Evolutionary conservation across 2,113 vertebrate species (phyloP).

Genomic region (Hiodon alosoides): DNA sequence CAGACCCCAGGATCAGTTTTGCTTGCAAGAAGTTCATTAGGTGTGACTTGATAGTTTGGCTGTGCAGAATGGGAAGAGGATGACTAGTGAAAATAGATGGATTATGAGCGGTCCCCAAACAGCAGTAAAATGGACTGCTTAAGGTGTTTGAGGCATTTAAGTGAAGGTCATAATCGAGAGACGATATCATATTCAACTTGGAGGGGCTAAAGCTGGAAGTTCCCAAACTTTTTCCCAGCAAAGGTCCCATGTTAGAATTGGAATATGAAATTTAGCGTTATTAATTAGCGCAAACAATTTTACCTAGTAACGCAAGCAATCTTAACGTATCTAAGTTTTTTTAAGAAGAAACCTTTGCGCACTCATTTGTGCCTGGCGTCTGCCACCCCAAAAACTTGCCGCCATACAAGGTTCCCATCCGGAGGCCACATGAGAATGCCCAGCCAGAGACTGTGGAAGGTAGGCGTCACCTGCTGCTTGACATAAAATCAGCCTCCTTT

Average conservation of each 20-base stretch:
- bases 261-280: conserved; percentile 58
- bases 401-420: conserved; percentile 23
- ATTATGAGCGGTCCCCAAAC: conserved; percentile 52
- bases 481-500: neutral
- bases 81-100: conserved; percentile 52
- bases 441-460: neutral
- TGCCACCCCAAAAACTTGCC: conserved; percentile 40
- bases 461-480: neutral
- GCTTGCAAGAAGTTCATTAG: conserved; percentile 53
- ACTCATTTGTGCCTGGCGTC: conserved; percentile 9
- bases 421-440: neutral
- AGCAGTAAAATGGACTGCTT: conserved; percentile 64
- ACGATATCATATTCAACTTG: too few species aligned
- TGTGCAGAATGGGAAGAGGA: conserved; percentile 42
- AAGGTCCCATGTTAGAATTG: conserved; percentile 63
- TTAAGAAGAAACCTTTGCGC: too few species aligned
- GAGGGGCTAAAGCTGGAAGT: too few species aligned
- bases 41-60: conserved; percentile 49
- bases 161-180: conserved; percentile 63
- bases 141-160: conserved; percentile 65
- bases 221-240: conserved; percentile 40
- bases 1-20: conserved; percentile 40
- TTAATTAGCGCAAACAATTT: conserved; percentile 42
- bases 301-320: too few species aligned
- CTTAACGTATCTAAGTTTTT: too few species aligned